phyloP scores from a whole-genome alignment of 2,797 vertebrate genomes.

The Phoeniculus purpureus region DNA sequence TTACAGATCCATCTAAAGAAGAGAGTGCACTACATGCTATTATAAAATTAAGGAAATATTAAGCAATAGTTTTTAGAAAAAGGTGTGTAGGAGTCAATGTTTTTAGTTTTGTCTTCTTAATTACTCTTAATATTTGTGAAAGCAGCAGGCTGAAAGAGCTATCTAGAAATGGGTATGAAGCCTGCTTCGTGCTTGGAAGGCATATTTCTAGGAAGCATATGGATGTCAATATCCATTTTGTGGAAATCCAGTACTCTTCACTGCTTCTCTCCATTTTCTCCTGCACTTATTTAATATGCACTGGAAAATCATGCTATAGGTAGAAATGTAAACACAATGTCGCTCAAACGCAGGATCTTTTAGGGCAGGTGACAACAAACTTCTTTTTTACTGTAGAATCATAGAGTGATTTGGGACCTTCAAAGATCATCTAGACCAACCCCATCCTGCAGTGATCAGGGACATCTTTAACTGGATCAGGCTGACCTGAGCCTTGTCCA shows the following conservation, averaged over 20 bases:
- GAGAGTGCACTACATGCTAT: not conserved
- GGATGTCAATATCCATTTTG: not conserved
- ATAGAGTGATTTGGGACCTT: no score
- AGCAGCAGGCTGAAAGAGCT: not conserved
- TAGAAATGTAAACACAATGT: not conserved
- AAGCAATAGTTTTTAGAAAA: not conserved
- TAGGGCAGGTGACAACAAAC: not conserved
- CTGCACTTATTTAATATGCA: not conserved
- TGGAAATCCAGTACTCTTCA: not conserved
- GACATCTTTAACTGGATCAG: no score
- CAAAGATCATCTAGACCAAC: no score
- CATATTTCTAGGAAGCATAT: not conserved
- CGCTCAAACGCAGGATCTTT: not conserved
- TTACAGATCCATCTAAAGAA: conserved; percentile 33
- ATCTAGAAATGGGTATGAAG: not conserved
- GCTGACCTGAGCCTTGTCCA: no score
- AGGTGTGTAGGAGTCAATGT: not conserved
- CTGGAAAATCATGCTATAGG: not conserved
- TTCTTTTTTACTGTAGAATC: not conserved
- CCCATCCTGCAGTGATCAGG: no score
- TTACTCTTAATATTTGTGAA: conserved; percentile 33
- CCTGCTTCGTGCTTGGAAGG: not conserved
- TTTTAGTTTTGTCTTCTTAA: conserved; percentile 21
- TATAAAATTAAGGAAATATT: conserved; percentile 15
- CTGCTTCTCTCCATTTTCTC: not conserved